These are phyloP conservation scores for Porites cylindrica DNA, from an alignment of 92 coral and sea anemone genomes.

Conservation along the genomic window DNA sequence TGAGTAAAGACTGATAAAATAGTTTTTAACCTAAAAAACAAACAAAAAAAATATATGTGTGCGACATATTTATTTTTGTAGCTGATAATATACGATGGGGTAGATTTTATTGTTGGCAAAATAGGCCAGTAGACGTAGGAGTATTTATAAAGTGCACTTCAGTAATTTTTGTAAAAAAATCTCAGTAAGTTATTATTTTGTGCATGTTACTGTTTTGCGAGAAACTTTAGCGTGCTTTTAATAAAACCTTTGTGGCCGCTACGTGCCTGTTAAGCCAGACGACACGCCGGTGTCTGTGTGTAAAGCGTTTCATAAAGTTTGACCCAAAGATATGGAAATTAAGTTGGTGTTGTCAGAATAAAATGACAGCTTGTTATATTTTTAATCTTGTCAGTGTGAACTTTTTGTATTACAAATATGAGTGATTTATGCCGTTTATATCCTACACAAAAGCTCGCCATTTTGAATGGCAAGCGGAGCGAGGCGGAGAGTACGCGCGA, in stretches of 20 bases:
- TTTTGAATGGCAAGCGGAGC: too few species aligned
- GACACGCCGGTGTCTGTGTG: not conserved
- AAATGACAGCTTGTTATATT: slow-evolving; percentile 16
- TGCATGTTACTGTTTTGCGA: slow-evolving; percentile 26
- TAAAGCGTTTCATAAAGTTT: not conserved
- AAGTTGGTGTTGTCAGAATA: slow-evolving; percentile 20
- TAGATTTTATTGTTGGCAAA: slow-evolving; percentile 24
- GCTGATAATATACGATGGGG: not conserved
- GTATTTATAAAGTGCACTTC: slow-evolving; percentile 33
- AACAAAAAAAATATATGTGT: slow-evolving; percentile 18
- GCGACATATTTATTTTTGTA: slow-evolving; percentile 35
- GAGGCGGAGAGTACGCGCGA: too few species aligned
- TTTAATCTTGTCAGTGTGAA: not conserved
- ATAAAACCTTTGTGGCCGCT: not conserved
- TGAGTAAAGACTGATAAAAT: slow-evolving; percentile 21
- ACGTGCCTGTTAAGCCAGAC: not conserved
- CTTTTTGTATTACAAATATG: not conserved
- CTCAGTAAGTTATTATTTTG: slow-evolving; percentile 25
- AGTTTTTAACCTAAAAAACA: slow-evolving; percentile 23
- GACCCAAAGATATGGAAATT: not conserved
- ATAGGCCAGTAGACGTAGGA: not conserved
- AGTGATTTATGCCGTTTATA: too few species aligned
- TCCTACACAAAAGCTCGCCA: too few species aligned
- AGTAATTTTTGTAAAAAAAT: not conserved
- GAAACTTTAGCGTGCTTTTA: slow-evolving; percentile 4